Percentiles rank a stretch among this genome's conserved stretches.
phyloP scores from a whole-genome alignment of 2,797 vertebrate species.

The Aeoliscus strigatus region DNA sequence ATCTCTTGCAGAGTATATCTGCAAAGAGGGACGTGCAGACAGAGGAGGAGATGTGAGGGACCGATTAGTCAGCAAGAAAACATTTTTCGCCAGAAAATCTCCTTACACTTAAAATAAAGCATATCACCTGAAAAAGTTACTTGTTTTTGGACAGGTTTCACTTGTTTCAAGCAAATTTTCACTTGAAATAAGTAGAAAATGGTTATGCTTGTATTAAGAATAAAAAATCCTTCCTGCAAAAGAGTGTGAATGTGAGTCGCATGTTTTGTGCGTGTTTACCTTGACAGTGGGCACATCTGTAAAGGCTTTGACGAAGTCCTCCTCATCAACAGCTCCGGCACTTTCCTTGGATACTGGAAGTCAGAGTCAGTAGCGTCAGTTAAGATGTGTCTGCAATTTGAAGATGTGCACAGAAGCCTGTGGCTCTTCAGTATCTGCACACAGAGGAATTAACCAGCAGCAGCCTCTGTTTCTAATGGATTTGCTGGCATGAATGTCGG shows the following conservation, averaged over 20 bases:
- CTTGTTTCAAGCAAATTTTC: too few relatives aligned
- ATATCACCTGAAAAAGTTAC: too few relatives aligned
- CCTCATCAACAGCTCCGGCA: conserved; percentile 89
- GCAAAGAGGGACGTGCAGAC: conserved; percentile 10
- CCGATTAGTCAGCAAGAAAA: too few relatives aligned
- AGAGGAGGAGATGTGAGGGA: not conserved
- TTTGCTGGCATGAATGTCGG: conserved; percentile 61
- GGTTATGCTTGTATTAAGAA: conserved; percentile 5
- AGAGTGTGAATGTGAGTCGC: too few relatives aligned
- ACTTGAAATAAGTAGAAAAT: not conserved
- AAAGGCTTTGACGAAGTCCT: conserved; percentile 93
- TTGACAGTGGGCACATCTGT: conserved; percentile 92
- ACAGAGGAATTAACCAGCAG: conserved; percentile 9
- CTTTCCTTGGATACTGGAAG: conserved; percentile 86
- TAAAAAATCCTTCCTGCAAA: too few relatives aligned
- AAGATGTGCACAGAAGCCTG: not conserved
- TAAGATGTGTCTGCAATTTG: not conserved
- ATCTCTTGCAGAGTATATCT: conserved; percentile 95
- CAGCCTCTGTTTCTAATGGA: conserved; percentile 50
- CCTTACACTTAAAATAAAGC: too few relatives aligned
- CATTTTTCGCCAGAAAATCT: too few relatives aligned
- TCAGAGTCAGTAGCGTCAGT: conserved; percentile 20
- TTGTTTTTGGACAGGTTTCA: too few relatives aligned
- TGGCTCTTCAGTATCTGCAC: not conserved
- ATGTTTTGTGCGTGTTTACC: too few relatives aligned